Conservation (phyloP, 2,113 vertebrate species). For the Chrysochloris asiatica region DNA sequence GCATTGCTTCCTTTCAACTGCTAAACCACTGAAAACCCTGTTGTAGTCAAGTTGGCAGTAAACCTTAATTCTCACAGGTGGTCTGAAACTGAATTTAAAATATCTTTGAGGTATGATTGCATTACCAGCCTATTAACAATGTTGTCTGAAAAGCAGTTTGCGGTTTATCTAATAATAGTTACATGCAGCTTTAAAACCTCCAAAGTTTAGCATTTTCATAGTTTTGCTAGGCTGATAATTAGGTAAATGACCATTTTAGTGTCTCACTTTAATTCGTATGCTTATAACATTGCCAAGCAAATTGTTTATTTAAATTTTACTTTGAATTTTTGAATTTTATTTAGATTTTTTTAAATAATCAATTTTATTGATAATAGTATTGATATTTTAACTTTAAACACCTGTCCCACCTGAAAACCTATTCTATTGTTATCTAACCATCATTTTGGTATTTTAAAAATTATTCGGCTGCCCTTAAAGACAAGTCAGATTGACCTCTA, state of each 20-base stretch:
- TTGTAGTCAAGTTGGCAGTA: too few species aligned
- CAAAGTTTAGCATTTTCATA: background rate
- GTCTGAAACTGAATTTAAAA: too few species aligned
- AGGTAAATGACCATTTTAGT: slow-evolving; percentile 10
- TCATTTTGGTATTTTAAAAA: background rate
- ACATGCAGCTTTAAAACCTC: background rate
- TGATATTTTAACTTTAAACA: background rate
- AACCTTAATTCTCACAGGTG: too few species aligned
- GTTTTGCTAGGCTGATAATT: background rate
- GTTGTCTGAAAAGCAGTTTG: background rate
- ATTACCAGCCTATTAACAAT: background rate
- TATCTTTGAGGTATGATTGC: too few species aligned
- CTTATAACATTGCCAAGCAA: background rate
- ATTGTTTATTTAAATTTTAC: slow-evolving; percentile 13
- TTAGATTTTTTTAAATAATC: background rate
- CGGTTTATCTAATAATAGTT: background rate
- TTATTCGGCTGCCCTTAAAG: background rate
- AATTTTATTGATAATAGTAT: background rate
- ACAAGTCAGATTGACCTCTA: background rate
- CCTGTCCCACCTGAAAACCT: background rate
- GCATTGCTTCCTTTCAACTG: too few species aligned
- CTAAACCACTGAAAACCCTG: too few species aligned
- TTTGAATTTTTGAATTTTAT: slow-evolving; percentile 6
- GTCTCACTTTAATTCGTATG: background rate
- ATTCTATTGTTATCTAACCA: background rate